phyloP scores from a whole-genome alignment of 2,797 vertebrate species.

The Pseudomugil tenellus region DNA sequence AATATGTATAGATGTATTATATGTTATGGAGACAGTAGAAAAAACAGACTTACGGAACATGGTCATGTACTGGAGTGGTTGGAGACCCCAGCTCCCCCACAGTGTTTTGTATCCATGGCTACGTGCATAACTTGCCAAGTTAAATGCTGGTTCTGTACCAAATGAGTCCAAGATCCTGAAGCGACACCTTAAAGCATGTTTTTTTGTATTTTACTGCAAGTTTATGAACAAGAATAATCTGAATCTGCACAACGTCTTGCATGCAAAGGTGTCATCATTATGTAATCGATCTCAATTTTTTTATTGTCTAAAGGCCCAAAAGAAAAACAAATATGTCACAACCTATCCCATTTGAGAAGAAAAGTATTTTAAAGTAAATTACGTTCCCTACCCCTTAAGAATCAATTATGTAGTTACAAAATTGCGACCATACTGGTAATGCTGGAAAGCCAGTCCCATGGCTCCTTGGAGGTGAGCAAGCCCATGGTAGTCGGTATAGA shows the following conservation, averaged over 20 bases:
- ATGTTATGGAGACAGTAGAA: background rate
- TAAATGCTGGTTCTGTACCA: slow-evolving; percentile 82
- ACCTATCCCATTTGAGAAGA: background rate
- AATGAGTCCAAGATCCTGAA: slow-evolving; percentile 83
- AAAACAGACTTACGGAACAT: slow-evolving; percentile 81
- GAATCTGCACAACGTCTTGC: background rate
- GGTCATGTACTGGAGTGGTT: slow-evolving; percentile 82
- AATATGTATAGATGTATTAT: background rate
- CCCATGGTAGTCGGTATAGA: slow-evolving; percentile 83
- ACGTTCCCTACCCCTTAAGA: background rate
- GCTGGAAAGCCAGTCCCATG: slow-evolving; percentile 80
- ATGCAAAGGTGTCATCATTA: background rate
- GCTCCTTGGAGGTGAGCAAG: slow-evolving; percentile 75
- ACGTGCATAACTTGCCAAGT: slow-evolving; percentile 73
- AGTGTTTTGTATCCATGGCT: slow-evolving; percentile 74
- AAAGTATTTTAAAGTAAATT: background rate
- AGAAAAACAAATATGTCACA: background rate
- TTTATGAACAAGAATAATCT: background rate
- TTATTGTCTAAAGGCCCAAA: background rate
- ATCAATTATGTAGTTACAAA: slow-evolving; percentile 6
- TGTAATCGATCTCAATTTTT: background rate
- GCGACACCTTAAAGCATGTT: slow-evolving; percentile 68
- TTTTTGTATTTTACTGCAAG: background rate
- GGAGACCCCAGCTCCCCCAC: slow-evolving; percentile 83
- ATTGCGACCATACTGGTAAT: slow-evolving; percentile 68